Conservation (phyloP, 1,140 invertebrate genomes). For the Arion vulgaris region DNA sequence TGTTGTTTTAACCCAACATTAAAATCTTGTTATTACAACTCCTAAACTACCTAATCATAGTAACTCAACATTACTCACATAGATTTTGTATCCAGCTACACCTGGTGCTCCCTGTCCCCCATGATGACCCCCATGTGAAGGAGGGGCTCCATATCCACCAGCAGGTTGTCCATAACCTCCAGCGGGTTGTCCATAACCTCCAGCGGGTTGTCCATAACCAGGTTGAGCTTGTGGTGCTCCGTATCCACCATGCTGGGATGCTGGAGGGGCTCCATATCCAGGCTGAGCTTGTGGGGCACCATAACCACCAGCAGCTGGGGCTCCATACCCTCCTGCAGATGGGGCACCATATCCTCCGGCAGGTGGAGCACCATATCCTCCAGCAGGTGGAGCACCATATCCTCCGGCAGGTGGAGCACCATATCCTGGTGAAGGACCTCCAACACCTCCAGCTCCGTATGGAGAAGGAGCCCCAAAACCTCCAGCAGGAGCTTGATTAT, state of each 20-base stretch:
- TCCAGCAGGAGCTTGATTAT: conserved; percentile 27
- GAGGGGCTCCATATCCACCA: conserved; percentile 34
- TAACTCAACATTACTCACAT: not conserved
- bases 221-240: not conserved
- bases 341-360: conserved; percentile 10
- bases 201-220: not conserved
- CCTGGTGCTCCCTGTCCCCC: conserved; percentile 28
- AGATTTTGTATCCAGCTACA: not conserved
- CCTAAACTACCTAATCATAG: too few relatives aligned
- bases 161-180: not conserved
- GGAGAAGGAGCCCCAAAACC: conserved; percentile 35
- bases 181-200: not conserved
- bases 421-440: conserved; percentile 37
- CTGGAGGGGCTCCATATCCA: not conserved
- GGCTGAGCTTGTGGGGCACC: not conserved
- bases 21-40: too few relatives aligned
- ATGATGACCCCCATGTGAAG: conserved; percentile 5
- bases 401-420: conserved; percentile 36
- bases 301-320: not conserved
- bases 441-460: conserved; percentile 28
- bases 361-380: conserved; percentile 41
- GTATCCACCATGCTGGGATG: not conserved
- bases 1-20: too few relatives aligned
- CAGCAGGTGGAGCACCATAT: not conserved
- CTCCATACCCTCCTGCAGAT: not conserved